Base-by-base conservation (phyloP, 2,113 vertebrate genomes). In the Calyptommatus sinebrachiatus region DNA sequence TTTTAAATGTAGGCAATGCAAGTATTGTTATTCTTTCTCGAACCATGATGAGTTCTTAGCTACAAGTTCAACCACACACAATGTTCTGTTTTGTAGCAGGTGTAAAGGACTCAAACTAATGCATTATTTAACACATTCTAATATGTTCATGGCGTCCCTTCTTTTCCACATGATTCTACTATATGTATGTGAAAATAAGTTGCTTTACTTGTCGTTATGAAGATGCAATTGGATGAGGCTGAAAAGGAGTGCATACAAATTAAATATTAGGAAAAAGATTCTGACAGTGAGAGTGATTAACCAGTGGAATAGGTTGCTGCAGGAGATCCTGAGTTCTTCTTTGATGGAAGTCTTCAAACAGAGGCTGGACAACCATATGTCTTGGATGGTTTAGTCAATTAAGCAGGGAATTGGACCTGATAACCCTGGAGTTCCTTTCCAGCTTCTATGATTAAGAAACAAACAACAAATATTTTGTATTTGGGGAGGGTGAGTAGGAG, bases 91-190 rank as follows among this genome's bases (percentile, higher is more conserved):
- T 84, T 90, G 90, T 93, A 89, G 92, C 79, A 79, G 91, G 89
- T 92, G 92, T 91, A 93, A 93, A 88, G 88, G 92, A 84, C 91
- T 86, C 87, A 71, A 46, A 16, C 69, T 88, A 92, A 90, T 88
- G 93, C 85, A 89, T 87, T 93, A 92, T 92, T 91, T 92, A 94
- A 91, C 92, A 83, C 94, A 87, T 86, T 93, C 87, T 91, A 91
- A 91, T 95, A 94, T 92, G 94, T 94, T 96, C 93, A 95, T 96
- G 91, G 96, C 97, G 96, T 96, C 97, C 97, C 48, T 50, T 50
- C 50, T 97, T 78, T 95, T 96, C 91, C 93, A 95, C 91, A 86
- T 81, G 80, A 91, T 95, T 94, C 92, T 93, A 93, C 93, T 94
- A 86, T 85, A 88, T 91, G 73, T 92, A 92, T 91, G 88, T 91